phyloP scores from a whole-genome alignment of 2,113 vertebrate species.

The Ophiodon elongatus region DNA sequence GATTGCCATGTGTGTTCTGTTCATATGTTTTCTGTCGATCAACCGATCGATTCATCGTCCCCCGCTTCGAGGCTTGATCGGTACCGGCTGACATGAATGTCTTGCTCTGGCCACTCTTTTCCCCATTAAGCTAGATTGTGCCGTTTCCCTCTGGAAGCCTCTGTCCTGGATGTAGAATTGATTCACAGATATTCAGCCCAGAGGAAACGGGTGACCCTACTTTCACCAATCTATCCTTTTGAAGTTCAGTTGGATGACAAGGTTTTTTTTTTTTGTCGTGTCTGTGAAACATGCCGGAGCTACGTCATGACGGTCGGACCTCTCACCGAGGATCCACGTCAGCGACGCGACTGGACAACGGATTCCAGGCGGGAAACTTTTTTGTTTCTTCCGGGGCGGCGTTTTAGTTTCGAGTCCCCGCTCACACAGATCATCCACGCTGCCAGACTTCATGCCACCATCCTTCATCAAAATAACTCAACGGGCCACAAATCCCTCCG shows the following conservation, averaged over 20 bases:
- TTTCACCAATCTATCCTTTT: conserved; percentile 1
- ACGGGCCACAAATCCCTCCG: conserved; percentile 32
- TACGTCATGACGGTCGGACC: conserved; percentile 36
- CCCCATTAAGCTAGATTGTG: neutral
- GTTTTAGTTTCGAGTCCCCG: conserved; percentile 8
- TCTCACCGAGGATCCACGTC: conserved; percentile 16
- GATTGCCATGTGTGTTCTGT: neutral
- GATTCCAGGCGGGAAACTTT: conserved; percentile 27
- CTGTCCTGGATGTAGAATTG: conserved; percentile 14
- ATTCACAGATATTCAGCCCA: conserved; percentile 11
- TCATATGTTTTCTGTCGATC: neutral
- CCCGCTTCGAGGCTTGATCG: neutral
- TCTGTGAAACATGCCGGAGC: conserved; percentile 45
- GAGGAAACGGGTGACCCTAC: neutral
- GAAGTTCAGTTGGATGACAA: conserved; percentile 22
- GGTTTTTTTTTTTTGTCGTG: conserved; percentile 50
- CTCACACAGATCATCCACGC: neutral
- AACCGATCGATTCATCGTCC: conserved; percentile 1
- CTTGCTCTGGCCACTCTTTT: neutral
- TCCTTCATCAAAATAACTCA: conserved; percentile 39
- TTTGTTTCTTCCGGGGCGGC: conserved; percentile 9
- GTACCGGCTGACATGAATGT: neutral
- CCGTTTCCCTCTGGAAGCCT: neutral
- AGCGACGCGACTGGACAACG: conserved; percentile 27
- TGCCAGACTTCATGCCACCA: neutral